Base-by-base conservation (phyloP, 2,888 invertebrate genomes). In the Iphiclides podalirius region DNA sequence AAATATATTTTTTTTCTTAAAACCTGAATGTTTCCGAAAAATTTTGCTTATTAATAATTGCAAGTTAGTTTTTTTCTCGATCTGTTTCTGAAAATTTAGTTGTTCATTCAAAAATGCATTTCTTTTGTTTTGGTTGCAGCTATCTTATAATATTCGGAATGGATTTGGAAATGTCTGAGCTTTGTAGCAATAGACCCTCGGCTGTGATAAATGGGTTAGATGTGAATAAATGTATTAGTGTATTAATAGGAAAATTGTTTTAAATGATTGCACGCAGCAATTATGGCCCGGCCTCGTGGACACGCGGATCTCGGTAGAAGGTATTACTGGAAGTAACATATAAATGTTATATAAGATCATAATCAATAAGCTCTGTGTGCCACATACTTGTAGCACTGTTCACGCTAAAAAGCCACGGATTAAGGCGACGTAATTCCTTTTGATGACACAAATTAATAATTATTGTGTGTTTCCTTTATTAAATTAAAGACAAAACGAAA, bases 311-410 rank as follows among this genome's bases (percentile, higher is more conserved):
- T 90, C 90, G 64, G 90, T 91, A 67, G 91, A 91, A 82, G 91
- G 91, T 81, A 90, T 91, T 75, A 90, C 90, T 59, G 91, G 91
- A 60, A 91, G 90, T 82, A 90, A 91, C 73, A 91, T 91, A 61
- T 90, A 79, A 72, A 71, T 46, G 44, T 15, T 40, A 39, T 48
- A 58, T 59, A 53, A 49, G n/a, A n/a, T n/a, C n/a, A 48, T 55
- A 54, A 54, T 41, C 43, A 51, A 52, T 51, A 39, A 52, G 36
- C 58, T 58, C 57, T 55, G 58, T 61, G 66, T 63, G 64, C 63
- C 60, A 64, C 28, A n/a, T n/a, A n/a, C n/a, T n/a, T n/a, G 26
- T 44, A 23, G 12, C 28, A 16, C 44, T 37, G 14, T 0, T 26
- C 11, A 16, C 1, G 16, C 26, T 26, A 36, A 12, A 7, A 53